Percentiles rank a stretch among this genome's conserved stretches.
Evolutionary conservation across 2,888 invertebrate genomes (phyloP).

Genomic region (Barypeithes pellucidus): DNA sequence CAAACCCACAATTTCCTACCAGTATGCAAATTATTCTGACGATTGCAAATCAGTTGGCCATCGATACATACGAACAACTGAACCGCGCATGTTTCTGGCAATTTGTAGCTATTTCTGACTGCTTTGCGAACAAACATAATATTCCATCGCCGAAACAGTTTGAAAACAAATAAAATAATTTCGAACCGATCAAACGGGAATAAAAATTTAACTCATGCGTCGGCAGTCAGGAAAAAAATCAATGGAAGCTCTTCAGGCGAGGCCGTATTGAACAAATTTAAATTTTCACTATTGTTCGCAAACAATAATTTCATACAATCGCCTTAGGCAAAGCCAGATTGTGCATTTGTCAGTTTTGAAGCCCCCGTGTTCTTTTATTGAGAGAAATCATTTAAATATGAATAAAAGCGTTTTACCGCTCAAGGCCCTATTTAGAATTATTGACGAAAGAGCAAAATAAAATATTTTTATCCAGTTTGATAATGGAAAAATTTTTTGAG

Average conservation of each 20-base stretch:
- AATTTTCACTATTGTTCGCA: conserved; percentile 50
- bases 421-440: conserved; percentile 41
- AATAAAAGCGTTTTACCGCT: conserved; percentile 47
- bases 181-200: neutral
- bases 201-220: conserved; percentile 18
- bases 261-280: conserved; percentile 48
- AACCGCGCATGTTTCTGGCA: too few species aligned
- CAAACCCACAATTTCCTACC: too few species aligned
- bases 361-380: conserved; percentile 37
- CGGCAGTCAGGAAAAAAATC: conserved; percentile 18
- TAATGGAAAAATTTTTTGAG: neutral
- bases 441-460: conserved; percentile 12
- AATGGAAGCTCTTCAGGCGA: conserved; percentile 13
- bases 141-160: too few species aligned
- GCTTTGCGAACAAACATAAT: too few species aligned
- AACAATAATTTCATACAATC: conserved; percentile 48
- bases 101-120: too few species aligned
- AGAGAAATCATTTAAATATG: conserved; percentile 46
- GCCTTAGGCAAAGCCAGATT: conserved; percentile 42
- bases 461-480: conserved; percentile 13
- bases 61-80: too few species aligned
- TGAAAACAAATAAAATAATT: too few species aligned
- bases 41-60: too few species aligned
- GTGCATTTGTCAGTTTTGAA: conserved; percentile 49
- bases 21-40: too few species aligned